Evolutionary conservation across 2,888 invertebrate species (phyloP).

Genomic region (Branchipolynoe longqiensis): DNA sequence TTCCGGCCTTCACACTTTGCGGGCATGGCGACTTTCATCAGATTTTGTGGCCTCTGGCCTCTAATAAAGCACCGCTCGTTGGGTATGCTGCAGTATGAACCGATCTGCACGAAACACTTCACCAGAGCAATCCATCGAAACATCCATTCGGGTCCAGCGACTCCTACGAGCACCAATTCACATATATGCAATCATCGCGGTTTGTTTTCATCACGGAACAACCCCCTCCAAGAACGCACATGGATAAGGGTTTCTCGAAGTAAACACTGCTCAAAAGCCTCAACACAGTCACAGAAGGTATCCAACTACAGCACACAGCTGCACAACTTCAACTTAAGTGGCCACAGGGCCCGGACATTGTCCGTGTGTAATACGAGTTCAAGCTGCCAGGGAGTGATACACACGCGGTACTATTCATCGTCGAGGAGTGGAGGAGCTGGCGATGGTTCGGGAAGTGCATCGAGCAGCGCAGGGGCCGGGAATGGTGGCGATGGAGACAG

Average conservation of each 20-base stretch:
- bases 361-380: not conserved
- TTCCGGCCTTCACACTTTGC: not conserved
- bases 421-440: conserved; percentile 3
- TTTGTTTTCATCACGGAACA: conserved; percentile 15
- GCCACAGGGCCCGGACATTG: no score
- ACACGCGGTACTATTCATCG: conserved; percentile 13
- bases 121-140: not conserved
- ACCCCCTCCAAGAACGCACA: not conserved
- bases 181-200: not conserved
- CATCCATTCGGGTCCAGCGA: not conserved
- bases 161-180: not conserved
- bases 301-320: no score
- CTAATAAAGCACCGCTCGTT: not conserved
- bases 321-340: no score
- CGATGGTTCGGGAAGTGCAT: not conserved
- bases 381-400: not conserved
- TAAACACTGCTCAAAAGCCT: conserved; percentile 17
- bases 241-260: not conserved
- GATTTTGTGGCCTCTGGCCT: conserved; percentile 46
- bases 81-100: not conserved
- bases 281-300: not conserved
- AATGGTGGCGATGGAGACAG: conserved; percentile 52
- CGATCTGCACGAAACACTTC: not conserved
- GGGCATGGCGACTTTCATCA: conserved; percentile 61
- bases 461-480: conserved; percentile 28